Evolutionary conservation across 2,113 vertebrate genomes (phyloP), one percentile per base, ranked within the genome.

Genomic region (Gallinago media): DNA sequence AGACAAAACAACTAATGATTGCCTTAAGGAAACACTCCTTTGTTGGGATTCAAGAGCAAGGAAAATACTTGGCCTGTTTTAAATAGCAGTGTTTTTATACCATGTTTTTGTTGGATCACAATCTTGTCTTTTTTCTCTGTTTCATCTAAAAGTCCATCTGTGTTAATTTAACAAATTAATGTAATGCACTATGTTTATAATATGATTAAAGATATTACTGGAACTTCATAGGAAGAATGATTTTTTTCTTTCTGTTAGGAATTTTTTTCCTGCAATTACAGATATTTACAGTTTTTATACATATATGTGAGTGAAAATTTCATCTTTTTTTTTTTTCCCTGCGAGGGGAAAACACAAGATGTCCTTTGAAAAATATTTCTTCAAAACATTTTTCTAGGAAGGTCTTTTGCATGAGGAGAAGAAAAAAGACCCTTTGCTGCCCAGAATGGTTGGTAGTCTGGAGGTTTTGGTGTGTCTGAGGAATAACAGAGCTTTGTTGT

Each of bases 151-250:
- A 86, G 58, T 87, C 66, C 44, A 82, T 87, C 73, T 68, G 52
- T 94, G 86, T 89, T 93, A 96, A 95, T 82, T 81, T 16, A 44
- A 85, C 70, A 94, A 84, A 90, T 84, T 87, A 95, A 78, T n/a
- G 18, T 89, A 81, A 62, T 72, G 44, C 44, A 82, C 65, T 84
- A 78, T 71, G 47, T 66, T 78, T 87, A 52, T 89, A 94, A 91
- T 59, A 85, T 89, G 77, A 85, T 93, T 92, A 92, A 92, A 94
- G 44, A 31, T 75, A 44, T 89, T 86, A 75, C 27, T 49, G 32
- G 42, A 72, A 75, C 66, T 70, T 72, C 26, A 27, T 15, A 54
- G 15, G 76, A 52, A 26, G 8, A 38, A 8, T 23, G 1, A 4
- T 8, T 56, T 66, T 72, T 73, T 3, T 84, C 26, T 34, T 85